phyloP scores from a whole-genome alignment of 2,113 vertebrate species.

The Numenius arquata region DNA sequence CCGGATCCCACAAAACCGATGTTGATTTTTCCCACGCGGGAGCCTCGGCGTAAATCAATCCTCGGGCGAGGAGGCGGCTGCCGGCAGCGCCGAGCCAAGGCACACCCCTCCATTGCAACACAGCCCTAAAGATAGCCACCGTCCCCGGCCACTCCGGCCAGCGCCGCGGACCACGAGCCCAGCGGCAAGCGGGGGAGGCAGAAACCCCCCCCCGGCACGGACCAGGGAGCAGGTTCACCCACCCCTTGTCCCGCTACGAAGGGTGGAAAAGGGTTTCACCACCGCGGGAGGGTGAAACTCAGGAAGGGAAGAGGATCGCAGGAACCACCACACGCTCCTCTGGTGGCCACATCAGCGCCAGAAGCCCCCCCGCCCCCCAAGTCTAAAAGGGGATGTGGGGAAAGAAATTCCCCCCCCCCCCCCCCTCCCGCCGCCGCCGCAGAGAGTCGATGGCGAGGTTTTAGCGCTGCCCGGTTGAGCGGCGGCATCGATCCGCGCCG shows the following conservation, averaged over 20 bases:
- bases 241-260: background rate
- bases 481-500: rapidly evolving
- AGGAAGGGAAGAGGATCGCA: background rate
- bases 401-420: background rate
- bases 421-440: rapidly evolving
- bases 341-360: background rate
- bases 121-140: conserved; percentile 26
- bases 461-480: background rate
- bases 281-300: background rate
- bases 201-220: background rate
- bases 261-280: too few species aligned
- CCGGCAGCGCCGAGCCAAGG: background rate
- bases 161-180: background rate
- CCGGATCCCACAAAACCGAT: background rate
- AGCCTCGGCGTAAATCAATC: background rate
- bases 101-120: conserved; percentile 9
- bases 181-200: background rate
- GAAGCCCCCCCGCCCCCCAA: background rate
- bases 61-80: background rate
- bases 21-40: background rate
- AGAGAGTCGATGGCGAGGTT: background rate
- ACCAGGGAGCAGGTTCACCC: rapidly evolving
- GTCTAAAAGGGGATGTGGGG: background rate
- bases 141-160: background rate
- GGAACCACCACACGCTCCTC: background rate